A percentile compares a stretch with the other conserved stretches of the same genome.
phyloP scores from a whole-genome alignment of 2,113 vertebrate species.

The Uria aalge region DNA sequence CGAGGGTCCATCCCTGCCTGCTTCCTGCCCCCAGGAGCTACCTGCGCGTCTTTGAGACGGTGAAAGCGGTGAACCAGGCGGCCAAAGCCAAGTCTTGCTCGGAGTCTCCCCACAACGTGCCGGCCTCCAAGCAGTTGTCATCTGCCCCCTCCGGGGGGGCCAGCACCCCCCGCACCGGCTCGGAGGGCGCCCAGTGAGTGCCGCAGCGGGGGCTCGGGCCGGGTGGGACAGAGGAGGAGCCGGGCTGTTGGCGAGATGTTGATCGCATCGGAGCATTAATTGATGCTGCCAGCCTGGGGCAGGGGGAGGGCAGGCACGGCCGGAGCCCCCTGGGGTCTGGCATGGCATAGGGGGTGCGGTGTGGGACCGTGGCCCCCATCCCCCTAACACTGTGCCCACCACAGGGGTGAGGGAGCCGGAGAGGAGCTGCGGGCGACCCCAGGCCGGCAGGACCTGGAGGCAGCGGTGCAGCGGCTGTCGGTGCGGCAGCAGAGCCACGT shows the following conservation, averaged over 20 bases:
- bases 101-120: conserved; percentile 64
- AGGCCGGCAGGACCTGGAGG: conserved; percentile 82
- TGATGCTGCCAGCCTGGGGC: not conserved
- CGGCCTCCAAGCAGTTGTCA: conserved; percentile 66
- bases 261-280: accelerated
- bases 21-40: conserved; percentile 64
- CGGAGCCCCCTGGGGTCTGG: not conserved
- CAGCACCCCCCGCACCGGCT: conserved; percentile 77
- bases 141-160: conserved; percentile 23
- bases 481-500: conserved; percentile 76
- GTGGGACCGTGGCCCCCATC: accelerated
- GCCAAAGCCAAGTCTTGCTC: conserved; percentile 72
- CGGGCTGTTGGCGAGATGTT: accelerated
- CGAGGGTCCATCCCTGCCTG: not conserved
- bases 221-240: not conserved
- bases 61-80: conserved; percentile 78
- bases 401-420: not conserved
- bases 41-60: conserved; percentile 83
- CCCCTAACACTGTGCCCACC: accelerated
- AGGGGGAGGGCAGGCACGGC: not conserved
- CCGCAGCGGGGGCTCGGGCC: accelerated
- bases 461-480: conserved; percentile 79
- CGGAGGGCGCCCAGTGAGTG: conserved; percentile 26
- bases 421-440: conserved; percentile 72
- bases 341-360: accelerated